Conservation (phyloP, 2,888 invertebrate species). For the Cacoxenus indagator region DNA sequence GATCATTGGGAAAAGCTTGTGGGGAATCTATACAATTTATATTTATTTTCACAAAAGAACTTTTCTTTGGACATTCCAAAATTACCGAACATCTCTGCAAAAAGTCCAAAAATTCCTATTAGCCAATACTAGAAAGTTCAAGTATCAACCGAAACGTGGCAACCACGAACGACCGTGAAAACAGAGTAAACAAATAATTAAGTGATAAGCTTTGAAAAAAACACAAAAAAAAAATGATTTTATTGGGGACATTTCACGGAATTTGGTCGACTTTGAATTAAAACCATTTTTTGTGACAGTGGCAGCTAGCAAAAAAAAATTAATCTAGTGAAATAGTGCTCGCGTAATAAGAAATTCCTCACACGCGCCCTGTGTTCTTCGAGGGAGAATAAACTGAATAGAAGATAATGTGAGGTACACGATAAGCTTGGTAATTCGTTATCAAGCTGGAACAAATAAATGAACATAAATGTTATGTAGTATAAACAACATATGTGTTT, state of each 20-base stretch:
- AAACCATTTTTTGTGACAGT: background rate
- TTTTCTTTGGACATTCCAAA: too few species aligned
- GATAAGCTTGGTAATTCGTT: background rate
- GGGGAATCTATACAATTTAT: too few species aligned
- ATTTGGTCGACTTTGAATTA: constrained; percentile 21
- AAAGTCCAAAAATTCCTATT: constrained; percentile 11
- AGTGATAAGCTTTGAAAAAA: constrained; percentile 40
- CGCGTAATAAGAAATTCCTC: constrained; percentile 6
- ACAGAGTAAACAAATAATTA: constrained; percentile 57
- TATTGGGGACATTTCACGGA: constrained; percentile 32
- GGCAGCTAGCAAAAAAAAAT: background rate
- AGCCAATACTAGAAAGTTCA: constrained; percentile 20
- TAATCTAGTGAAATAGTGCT: constrained; percentile 8
- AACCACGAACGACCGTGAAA: constrained; percentile 7
- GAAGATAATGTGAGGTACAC: background rate
- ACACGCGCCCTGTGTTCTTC: constrained; percentile 16
- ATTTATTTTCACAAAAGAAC: too few species aligned
- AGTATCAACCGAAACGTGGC: constrained; percentile 8
- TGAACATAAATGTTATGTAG: background rate
- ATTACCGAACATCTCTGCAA: too few species aligned
- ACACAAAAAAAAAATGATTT: constrained; percentile 18
- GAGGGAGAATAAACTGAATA: background rate
- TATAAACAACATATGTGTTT: too few species aligned
- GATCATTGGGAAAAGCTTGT: too few species aligned
- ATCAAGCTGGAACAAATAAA: background rate